A percentile compares a stretch with the other conserved stretches of the same genome.
phyloP scores from a whole-genome alignment of 2,888 invertebrate species.

The Drosophila acutilabella region DNA sequence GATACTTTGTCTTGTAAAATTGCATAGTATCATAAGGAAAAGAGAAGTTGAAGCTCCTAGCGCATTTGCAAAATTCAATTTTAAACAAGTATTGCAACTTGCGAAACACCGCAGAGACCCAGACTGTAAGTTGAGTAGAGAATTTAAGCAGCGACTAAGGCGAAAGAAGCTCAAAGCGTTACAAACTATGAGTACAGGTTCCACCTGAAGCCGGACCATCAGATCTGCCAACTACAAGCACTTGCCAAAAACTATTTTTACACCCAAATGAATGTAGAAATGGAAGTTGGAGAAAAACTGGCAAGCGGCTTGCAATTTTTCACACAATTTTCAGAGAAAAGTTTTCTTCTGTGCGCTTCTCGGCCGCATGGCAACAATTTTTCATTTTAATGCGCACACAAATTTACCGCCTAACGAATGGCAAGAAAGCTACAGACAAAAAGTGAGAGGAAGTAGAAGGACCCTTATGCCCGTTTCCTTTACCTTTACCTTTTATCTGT shows the following conservation, averaged over 20 bases:
- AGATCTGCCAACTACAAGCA: constrained; percentile 25
- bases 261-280: constrained; percentile 69
- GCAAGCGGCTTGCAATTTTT: constrained; percentile 51
- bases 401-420: constrained; percentile 76
- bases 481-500: constrained; percentile 9
- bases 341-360: constrained; percentile 23
- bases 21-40: constrained; percentile 8
- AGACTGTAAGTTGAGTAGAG: constrained; percentile 50
- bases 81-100: constrained; percentile 31
- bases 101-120: constrained; percentile 33
- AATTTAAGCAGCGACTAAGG: constrained; percentile 43
- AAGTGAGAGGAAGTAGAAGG: not conserved
- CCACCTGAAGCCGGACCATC: constrained; percentile 24
- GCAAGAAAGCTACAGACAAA: constrained; percentile 11
- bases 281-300: constrained; percentile 11
- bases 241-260: constrained; percentile 73
- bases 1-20: constrained; percentile 20
- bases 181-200: constrained; percentile 38
- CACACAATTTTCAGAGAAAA: constrained; percentile 59
- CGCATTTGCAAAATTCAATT: constrained; percentile 48
- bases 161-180: constrained; percentile 45
- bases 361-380: constrained; percentile 74
- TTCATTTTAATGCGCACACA: constrained; percentile 82
- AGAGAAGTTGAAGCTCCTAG: constrained; percentile 17
- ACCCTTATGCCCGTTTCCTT: constrained; percentile 15